Base-by-base conservation (phyloP, 2,888 invertebrate genomes). In the Chymomyza procnemis region DNA sequence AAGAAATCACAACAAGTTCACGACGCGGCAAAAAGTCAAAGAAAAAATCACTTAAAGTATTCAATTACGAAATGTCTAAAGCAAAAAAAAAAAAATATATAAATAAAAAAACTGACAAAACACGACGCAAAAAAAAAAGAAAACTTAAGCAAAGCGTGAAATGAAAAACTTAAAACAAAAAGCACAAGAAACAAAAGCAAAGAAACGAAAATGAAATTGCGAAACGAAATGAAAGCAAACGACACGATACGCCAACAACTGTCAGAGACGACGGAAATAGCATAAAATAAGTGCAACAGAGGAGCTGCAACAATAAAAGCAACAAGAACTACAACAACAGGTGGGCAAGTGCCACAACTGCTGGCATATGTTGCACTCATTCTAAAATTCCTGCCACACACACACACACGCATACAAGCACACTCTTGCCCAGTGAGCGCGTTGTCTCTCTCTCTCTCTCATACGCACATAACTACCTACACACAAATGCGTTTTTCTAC, bases 31-130 rank as follows among this genome's bases (percentile, higher is more conserved):
- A 54, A 22, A 14, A 50, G 50, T 19, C 50, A 70, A 75, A 74
- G 78, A 34, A 57, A 63, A 71, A 80, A 80, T 83, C 85, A 85
- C 83, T 81, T 78, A 83, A 85, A 76, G 74, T 83, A 80, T 81
- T 78, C 76, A 80, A 83, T 81, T 85, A 80, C 85, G 69, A 73
- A 76, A 69, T 64, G 80, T 78, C 78, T 72, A 76, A 64, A 67
- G 61, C 72, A 52, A 62, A 60, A n/a, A n/a, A n/a, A n/a, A n/a
- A n/a, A n/a, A 73, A 76, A 69, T 64, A 78, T 78, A 76, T 72
- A 76, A 64, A 67, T 60, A 70, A 52, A 62, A 60, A 73, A 50
- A 56, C 18, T 50, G 21, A 14, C 19, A 52, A 54, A 66, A 48
- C 26, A 26, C 3, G 0, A 26, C 4, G 65, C 66, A 56, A 34